These are phyloP conservation scores for Ochlodes sylvanus DNA, from an alignment of 2,888 invertebrate species.

Conservation along the genomic window DNA sequence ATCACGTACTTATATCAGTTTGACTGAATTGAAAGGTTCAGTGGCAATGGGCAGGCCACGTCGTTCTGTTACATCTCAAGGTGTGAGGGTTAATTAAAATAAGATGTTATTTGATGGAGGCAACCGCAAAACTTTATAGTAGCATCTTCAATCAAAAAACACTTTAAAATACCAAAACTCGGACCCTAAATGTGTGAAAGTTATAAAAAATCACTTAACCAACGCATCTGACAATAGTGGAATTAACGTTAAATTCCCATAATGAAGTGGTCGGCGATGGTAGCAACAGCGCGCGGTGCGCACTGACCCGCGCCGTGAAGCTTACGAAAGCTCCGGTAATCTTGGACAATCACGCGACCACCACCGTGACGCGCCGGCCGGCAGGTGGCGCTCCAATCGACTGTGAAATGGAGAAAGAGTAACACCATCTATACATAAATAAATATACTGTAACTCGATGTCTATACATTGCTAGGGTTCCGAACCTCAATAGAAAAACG, in stretches of 20 bases:
- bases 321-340: constrained; percentile 30
- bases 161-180: neutral
- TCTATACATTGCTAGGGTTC: too few relatives aligned
- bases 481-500: too few relatives aligned
- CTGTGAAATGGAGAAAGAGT: constrained; percentile 36
- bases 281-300: neutral
- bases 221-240: neutral
- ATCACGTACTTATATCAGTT: too few relatives aligned
- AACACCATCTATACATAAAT: neutral
- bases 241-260: constrained; percentile 5
- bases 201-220: constrained; percentile 2
- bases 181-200: neutral
- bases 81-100: too few relatives aligned
- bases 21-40: too few relatives aligned
- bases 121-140: too few relatives aligned
- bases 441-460: neutral
- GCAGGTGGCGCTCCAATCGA: constrained; percentile 39
- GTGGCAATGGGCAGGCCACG: too few relatives aligned
- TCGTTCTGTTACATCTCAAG: too few relatives aligned
- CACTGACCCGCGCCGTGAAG: neutral
- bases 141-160: too few relatives aligned
- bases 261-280: neutral
- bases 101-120: too few relatives aligned
- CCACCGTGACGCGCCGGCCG: constrained; percentile 34
- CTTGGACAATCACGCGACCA: constrained; percentile 18